Percentiles rank a stretch among this genome's conserved stretches.
Evolutionary conservation across 2,113 vertebrate genomes (phyloP).

Genomic region (Muscicapa adusta): DNA sequence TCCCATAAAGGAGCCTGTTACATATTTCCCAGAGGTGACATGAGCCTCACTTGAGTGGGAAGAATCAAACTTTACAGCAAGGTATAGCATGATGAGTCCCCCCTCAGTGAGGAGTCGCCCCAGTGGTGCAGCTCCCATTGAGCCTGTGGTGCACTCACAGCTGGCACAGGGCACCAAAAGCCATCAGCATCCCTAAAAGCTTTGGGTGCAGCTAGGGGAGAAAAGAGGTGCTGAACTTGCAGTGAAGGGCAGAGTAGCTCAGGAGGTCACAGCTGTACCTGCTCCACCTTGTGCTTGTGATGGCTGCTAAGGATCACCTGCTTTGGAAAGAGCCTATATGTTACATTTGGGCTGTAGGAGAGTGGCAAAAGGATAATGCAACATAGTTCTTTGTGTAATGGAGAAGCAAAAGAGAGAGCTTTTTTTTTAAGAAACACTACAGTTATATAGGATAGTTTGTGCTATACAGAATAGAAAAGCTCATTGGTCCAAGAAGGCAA

Average conservation of each 20-base stretch:
- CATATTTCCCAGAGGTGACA: not conserved
- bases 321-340: not conserved
- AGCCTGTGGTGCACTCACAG: not conserved
- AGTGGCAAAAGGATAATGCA: too few relatives aligned
- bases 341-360: too few relatives aligned
- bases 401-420: too few relatives aligned
- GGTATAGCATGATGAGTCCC: fast-evolving
- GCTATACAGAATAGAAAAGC: too few relatives aligned
- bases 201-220: not conserved
- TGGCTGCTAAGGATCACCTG: not conserved
- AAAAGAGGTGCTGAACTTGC: not conserved
- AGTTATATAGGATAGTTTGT: too few relatives aligned
- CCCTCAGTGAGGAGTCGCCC: fast-evolving
- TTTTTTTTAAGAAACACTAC: too few relatives aligned
- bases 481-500: too few relatives aligned
- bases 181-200: not conserved
- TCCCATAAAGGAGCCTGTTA: not conserved
- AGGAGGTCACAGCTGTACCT: not conserved
- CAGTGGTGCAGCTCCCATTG: not conserved
- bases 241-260: not conserved
- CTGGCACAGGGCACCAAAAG: not conserved
- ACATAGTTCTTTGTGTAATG: too few relatives aligned
- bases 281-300: not conserved
- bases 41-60: not conserved
- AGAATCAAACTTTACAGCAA: not conserved